A percentile compares a stretch with the other conserved stretches of the same genome.
Conservation (phyloP, 2,113 vertebrate genomes). For the Cololabis saira region DNA sequence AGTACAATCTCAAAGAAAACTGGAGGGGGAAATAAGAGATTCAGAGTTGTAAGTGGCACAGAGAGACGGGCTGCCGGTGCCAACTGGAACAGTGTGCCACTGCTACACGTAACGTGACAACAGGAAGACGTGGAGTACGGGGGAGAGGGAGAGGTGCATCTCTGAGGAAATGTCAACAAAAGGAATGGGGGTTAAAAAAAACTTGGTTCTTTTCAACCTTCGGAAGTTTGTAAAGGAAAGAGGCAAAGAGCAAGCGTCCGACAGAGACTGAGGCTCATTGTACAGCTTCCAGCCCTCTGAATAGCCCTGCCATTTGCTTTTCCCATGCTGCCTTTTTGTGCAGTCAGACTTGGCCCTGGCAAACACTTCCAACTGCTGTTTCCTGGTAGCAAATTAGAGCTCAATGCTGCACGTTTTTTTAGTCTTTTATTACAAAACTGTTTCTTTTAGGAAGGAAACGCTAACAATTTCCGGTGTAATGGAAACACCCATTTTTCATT, state of each 20-base stretch:
- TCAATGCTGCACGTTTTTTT: conserved; percentile 4
- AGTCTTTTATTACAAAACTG: background rate
- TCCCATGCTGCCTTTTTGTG: conserved; percentile 37
- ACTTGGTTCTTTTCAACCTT: background rate
- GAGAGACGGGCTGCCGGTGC: conserved; percentile 28
- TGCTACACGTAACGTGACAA: conserved; percentile 28
- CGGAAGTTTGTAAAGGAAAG: conserved; percentile 50
- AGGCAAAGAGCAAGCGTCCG: conserved; percentile 26
- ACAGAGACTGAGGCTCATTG: conserved; percentile 43
- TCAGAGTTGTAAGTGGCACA: conserved; percentile 36
- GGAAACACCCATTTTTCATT: background rate
- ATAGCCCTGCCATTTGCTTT: conserved; percentile 41
- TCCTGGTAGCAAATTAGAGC: conserved; percentile 3
- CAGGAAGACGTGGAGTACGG: conserved; percentile 15
- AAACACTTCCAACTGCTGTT: conserved; percentile 5
- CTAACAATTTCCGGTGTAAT: background rate
- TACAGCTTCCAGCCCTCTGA: conserved; percentile 38
- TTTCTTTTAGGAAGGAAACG: background rate
- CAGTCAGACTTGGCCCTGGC: conserved; percentile 9
- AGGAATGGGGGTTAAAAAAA: conserved; percentile 42
- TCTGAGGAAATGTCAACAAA: conserved; percentile 53
- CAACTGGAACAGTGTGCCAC: conserved; percentile 51
- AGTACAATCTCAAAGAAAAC: conserved; percentile 47
- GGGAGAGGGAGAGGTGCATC: conserved; percentile 5
- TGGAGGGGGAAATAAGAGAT: conserved; percentile 32